Conservation (phyloP, 1,140 invertebrate species). For the Zaprionus inermis region DNA sequence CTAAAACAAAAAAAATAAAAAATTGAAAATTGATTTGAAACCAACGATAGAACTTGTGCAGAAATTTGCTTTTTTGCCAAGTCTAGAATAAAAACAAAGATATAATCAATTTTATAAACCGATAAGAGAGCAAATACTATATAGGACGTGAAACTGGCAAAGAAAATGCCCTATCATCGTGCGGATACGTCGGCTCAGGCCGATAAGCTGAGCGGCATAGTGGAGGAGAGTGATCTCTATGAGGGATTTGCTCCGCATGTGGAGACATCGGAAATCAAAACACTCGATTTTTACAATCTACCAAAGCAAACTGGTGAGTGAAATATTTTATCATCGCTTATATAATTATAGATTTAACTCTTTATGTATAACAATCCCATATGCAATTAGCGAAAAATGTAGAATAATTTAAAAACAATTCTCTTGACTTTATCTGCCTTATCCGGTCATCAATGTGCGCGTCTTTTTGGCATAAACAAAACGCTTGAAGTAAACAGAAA, state of each 20-base stretch:
- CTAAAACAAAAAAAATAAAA: conserved; percentile 7
- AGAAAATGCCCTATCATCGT: conserved; percentile 83
- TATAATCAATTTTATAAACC: neutral
- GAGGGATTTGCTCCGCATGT: conserved; percentile 90
- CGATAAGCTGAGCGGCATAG: conserved; percentile 85
- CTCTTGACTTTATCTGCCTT: neutral
- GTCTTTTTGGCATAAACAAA: conserved; percentile 30
- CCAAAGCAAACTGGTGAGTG: conserved; percentile 79
- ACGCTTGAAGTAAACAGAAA: conserved; percentile 26
- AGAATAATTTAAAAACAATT: neutral
- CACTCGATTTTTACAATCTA: conserved; percentile 84
- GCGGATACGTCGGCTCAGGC: conserved; percentile 75
- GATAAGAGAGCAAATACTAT: neutral
- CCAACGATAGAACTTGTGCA: conserved; percentile 2
- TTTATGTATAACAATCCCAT: no score
- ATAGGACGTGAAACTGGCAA: conserved; percentile 54
- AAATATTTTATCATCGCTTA: neutral
- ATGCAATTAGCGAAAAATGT: neutral
- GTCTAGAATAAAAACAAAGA: neutral
- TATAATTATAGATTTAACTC: no score
- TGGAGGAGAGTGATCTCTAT: conserved; percentile 89
- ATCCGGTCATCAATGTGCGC: conserved; percentile 7
- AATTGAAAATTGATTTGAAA: conserved; percentile 7
- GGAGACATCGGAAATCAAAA: conserved; percentile 88
- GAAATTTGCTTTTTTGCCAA: conserved; percentile 1